These are phyloP conservation scores for Uloborus diversus DNA, from an alignment of 1,140 invertebrate species.

Conservation along the genomic window DNA sequence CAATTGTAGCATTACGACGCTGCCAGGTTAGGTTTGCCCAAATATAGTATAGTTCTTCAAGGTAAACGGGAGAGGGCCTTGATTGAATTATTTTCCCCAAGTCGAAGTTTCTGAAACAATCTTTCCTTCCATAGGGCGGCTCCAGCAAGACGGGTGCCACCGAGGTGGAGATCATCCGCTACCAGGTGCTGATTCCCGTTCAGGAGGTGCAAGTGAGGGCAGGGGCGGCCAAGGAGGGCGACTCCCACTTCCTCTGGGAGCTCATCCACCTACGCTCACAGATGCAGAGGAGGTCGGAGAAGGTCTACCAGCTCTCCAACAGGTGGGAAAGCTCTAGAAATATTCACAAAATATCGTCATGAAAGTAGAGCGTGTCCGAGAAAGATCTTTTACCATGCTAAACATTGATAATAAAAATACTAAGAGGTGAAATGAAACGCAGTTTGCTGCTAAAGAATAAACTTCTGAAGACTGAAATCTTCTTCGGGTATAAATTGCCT, in stretches of 20 bases:
- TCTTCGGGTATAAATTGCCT: too few relatives aligned
- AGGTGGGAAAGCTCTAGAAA: constrained; percentile 77
- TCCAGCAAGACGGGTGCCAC: constrained; percentile 50
- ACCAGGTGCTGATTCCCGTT: constrained; percentile 94
- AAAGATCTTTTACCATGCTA: too few relatives aligned
- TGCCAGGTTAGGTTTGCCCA: too few relatives aligned
- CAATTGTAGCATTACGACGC: too few relatives aligned
- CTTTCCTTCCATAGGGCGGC: constrained; percentile 27
- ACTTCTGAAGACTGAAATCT: too few relatives aligned
- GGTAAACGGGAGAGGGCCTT: too few relatives aligned
- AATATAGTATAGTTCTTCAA: too few relatives aligned
- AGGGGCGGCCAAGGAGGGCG: constrained; percentile 87
- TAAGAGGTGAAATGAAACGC: too few relatives aligned
- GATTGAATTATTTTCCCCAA: neutral
- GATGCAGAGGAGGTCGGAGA: constrained; percentile 92
- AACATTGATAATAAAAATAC: neutral
- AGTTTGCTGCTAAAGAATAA: too few relatives aligned
- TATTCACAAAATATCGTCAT: too few relatives aligned
- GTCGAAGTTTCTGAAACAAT: neutral
- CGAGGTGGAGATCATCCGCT: constrained; percentile 94
- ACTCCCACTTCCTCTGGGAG: constrained; percentile 96
- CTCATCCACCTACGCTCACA: constrained; percentile 93
- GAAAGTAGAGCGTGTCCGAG: too few relatives aligned
- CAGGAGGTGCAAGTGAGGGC: constrained; percentile 94
- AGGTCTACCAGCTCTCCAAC: constrained; percentile 96